Evolutionary conservation across 2,888 invertebrate species (phyloP).

Genomic region (Xylota segnis): DNA sequence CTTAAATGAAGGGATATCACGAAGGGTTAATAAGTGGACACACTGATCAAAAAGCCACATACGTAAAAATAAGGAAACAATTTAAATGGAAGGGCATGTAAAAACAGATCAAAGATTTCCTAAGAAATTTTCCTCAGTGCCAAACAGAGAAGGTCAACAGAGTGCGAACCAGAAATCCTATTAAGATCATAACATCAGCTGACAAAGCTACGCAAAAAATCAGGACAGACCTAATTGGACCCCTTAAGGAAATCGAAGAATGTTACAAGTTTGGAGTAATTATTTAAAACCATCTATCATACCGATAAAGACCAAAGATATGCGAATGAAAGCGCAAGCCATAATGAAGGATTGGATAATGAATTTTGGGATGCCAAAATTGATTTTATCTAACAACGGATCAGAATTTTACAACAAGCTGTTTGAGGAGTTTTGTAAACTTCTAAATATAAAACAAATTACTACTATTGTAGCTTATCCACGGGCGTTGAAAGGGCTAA

Average conservation of each 20-base stretch:
- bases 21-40: constrained; percentile 20
- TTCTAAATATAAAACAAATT: constrained; percentile 11
- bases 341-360: constrained; percentile 32
- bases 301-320: constrained; percentile 11
- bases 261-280: too few relatives aligned
- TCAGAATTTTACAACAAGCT: background rate
- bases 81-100: too few relatives aligned
- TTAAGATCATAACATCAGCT: constrained; percentile 32
- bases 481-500: too few relatives aligned
- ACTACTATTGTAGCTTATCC: too few relatives aligned
- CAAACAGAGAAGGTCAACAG: too few relatives aligned
- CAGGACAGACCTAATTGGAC: constrained; percentile 43
- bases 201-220: constrained; percentile 20
- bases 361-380: too few relatives aligned
- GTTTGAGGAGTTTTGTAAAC: constrained; percentile 16
- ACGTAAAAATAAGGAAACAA: too few relatives aligned
- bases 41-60: too few relatives aligned
- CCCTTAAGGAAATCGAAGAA: too few relatives aligned
- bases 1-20: constrained; percentile 4
- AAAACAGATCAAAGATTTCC: too few relatives aligned
- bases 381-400: constrained; percentile 34
- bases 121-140: too few relatives aligned
- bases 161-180: constrained; percentile 30
- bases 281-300: constrained; percentile 63
- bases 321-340: constrained; percentile 24